phyloP scores from a whole-genome alignment of 2,113 vertebrate species.

The Stomatorhinus ivindoensis region DNA sequence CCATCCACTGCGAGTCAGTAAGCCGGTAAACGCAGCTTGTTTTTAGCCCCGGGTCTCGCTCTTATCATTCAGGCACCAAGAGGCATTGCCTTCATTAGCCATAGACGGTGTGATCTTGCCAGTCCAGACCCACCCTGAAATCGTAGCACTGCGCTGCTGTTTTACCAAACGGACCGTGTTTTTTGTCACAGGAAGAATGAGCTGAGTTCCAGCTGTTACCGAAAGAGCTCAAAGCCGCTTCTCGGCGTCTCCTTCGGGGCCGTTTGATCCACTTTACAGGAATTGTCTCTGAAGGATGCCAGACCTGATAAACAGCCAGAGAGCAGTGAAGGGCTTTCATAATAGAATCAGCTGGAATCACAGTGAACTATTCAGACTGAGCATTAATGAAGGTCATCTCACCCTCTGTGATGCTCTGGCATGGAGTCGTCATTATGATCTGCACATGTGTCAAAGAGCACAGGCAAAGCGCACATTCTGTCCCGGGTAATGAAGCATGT shows the following conservation, averaged over 20 bases:
- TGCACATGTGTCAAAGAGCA: background rate
- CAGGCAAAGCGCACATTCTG: background rate
- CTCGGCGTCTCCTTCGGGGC: background rate
- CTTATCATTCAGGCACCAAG: background rate
- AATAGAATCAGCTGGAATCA: background rate
- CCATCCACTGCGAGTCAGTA: background rate
- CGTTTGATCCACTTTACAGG: conserved; percentile 1
- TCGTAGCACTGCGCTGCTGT: background rate
- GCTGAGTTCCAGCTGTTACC: background rate
- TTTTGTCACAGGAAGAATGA: background rate
- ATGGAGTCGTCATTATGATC: background rate
- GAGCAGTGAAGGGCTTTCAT: background rate
- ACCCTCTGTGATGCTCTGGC: background rate
- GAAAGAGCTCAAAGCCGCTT: background rate
- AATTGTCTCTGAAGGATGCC: background rate
- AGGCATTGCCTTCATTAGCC: background rate
- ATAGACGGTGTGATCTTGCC: background rate
- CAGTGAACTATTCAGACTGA: background rate
- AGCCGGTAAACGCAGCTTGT: background rate
- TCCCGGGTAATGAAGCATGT: background rate
- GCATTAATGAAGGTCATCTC: background rate
- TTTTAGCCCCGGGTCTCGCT: background rate
- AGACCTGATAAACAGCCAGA: background rate
- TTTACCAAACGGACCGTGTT: background rate
- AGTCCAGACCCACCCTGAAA: background rate